A percentile compares a stretch with the other conserved stretches of the same genome.
phyloP scores from a whole-genome alignment of 1,140 invertebrate species.

The Hylaeus volcanicus region DNA sequence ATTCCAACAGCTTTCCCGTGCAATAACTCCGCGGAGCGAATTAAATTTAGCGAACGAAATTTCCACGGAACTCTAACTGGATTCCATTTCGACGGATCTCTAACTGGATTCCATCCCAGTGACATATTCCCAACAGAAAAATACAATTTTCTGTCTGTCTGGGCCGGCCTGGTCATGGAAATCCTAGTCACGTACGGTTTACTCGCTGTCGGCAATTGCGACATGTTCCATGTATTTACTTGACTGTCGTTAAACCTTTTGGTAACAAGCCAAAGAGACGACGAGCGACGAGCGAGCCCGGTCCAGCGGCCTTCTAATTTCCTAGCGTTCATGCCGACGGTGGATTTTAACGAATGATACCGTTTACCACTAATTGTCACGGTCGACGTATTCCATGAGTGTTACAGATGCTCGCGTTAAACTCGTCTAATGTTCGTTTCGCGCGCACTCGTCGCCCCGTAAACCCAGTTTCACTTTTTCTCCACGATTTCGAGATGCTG shows the following conservation, averaged over 20 bases:
- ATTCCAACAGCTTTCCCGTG: neutral
- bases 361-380: conserved; percentile 38
- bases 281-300: neutral
- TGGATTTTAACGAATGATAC: conserved; percentile 36
- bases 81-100: neutral
- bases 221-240: conserved; percentile 17
- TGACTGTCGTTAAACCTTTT: conserved; percentile 50
- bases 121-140: conserved; percentile 33
- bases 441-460: neutral
- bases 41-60: conserved; percentile 26
- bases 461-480: conserved; percentile 16
- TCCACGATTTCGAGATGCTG: neutral
- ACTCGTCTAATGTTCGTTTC: neutral
- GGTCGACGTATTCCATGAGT: conserved; percentile 26
- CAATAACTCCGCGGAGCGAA: neutral
- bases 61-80: neutral
- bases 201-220: conserved; percentile 9
- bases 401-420: conserved; percentile 14
- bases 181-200: conserved; percentile 48
- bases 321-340: neutral
- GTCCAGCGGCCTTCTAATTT: conserved; percentile 27
- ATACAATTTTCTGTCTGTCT: conserved; percentile 24
- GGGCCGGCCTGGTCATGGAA: neutral
- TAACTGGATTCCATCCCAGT: conserved; percentile 22
- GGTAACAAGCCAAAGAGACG: conserved; percentile 51